Percentiles rank a stretch among this genome's conserved stretches.
Conservation (phyloP, 2,888 invertebrate species). For the Acronicta alni region DNA sequence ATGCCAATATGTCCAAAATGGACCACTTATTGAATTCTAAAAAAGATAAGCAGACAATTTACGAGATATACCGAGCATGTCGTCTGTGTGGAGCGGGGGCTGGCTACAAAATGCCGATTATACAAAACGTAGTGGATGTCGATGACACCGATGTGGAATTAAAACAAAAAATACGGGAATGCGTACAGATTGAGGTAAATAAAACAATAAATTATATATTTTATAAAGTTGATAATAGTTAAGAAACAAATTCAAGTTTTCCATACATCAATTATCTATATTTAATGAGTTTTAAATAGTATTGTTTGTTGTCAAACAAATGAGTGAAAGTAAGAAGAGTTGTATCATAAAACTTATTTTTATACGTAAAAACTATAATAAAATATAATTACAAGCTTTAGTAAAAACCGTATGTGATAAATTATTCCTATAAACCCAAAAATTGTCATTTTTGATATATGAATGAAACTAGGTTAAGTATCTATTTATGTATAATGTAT, state of each 20-base stretch:
- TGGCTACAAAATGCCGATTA: slow-evolving; percentile 87
- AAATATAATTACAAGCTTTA: background rate
- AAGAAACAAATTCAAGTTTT: background rate
- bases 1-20: slow-evolving; percentile 64
- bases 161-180: slow-evolving; percentile 81
- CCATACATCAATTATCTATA: background rate
- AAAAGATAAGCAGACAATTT: slow-evolving; percentile 77
- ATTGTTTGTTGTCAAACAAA: slow-evolving; percentile 60
- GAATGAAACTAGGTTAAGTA: no score
- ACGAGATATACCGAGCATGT: slow-evolving; percentile 84
- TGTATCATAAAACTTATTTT: background rate
- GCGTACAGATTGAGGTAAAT: slow-evolving; percentile 83
- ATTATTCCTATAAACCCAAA: no score
- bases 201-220: background rate
- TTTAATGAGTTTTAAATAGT: slow-evolving; percentile 22
- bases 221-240: background rate
- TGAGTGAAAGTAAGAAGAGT: slow-evolving; percentile 18
- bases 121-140: slow-evolving; percentile 76
- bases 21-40: slow-evolving; percentile 65
- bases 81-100: slow-evolving; percentile 85
- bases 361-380: background rate
- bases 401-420: no score
- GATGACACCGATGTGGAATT: slow-evolving; percentile 75
- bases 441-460: no score
- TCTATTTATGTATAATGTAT: no score